Evolutionary conservation across 35 echinoderm and acorn worm genomes (phyloP), one percentile per base, ranked within the genome.

Genomic region (Acanthaster planci): DNA sequence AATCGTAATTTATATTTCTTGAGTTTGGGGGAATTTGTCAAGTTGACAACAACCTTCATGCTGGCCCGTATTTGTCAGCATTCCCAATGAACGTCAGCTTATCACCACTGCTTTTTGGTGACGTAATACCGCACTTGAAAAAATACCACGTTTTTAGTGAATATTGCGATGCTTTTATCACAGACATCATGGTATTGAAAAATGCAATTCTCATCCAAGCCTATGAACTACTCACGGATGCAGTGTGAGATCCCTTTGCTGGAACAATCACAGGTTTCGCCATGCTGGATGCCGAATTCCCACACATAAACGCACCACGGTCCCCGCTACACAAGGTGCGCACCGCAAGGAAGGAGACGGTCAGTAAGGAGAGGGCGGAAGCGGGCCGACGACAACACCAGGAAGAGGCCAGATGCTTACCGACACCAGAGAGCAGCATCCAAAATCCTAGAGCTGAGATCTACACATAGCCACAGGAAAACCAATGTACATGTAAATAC

Each of bases 271-370:
- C 80, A 7, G 64, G 6, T 31, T 51, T 55, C 12, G 40, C 87
- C 87, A 90, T 90, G 54, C 80, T 77, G 39, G 87, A 90, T 37
- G 82, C 67, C 10, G 87, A 90, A 52, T 90, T 90, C 38, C 87
- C 87, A 64, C 87, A 90, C 87, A 90, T 90, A 52, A 76, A 90
- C 87, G 34, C 23, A 31, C 29, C 21, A 3, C 30, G 18, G 64
- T 26, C 34, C 26, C 64, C 34, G 64, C 64, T 72, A 35, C 64
- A 31, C 26, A 72, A 72, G 64, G 26, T 31, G 64, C 64, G 64
- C 1, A 34, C 64, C 64, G 30, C n/a, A 1, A 67, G 23, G 14
- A 72, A 26, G 64, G 42, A 47, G 42, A 12, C 42, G 12, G 42
- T 47, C 42, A 47, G 42, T 6, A 47, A 12, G 42, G 42, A 47